Evolutionary conservation across 1,140 invertebrate genomes (phyloP), one percentile per base, ranked within the genome.

Genomic region (Pemphigus obesinymphae): DNA sequence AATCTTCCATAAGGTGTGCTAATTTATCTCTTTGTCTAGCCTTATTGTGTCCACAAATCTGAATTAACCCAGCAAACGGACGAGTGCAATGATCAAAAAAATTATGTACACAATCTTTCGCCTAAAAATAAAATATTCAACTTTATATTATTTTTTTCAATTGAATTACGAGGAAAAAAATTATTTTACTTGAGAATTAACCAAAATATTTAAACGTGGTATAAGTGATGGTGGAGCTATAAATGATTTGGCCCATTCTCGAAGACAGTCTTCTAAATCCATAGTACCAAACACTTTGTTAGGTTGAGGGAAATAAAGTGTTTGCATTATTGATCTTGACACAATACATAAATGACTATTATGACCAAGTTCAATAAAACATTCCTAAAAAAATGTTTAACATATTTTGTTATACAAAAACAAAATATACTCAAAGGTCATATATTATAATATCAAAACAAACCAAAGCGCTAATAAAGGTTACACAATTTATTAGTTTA

Each of bases 11-110:
- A 45, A 98, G 87, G 85, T 96, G 91, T 15, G 95, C 95, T 82
- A 98, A 88, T 88, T 97, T 97, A 86, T 98, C 97, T 78, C 97
- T 89, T 87, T 98, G 97, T 43, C 97, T 89, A 3, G 97, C 97
- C 83, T 96, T 89, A 88, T 99, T 99, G 86, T 98, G 96, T 4
- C 97, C 97, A 85, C 93, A 96, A 55, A 96, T 91, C 85, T 97
- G 94, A n/a, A 99, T 89, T 34, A 99, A 89, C 83, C 91, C 92
- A 17, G 92, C 93, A 86, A 98, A 96, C 11, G 96, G 93, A 29
- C 93, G 90, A n/a, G 94, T 91, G 86, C 96, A 97, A 83, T 95
- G 93, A 20, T 89, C 90, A 63, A 99, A 90, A 88, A 98, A 97
- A 40, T 92, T 92, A 85, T 98, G 96, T 1, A 97, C 90, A 86